Percentiles rank a stretch among this genome's conserved stretches.
Evolutionary conservation across 2,888 invertebrate species (phyloP).

Genomic region (Euphydryas editha): DNA sequence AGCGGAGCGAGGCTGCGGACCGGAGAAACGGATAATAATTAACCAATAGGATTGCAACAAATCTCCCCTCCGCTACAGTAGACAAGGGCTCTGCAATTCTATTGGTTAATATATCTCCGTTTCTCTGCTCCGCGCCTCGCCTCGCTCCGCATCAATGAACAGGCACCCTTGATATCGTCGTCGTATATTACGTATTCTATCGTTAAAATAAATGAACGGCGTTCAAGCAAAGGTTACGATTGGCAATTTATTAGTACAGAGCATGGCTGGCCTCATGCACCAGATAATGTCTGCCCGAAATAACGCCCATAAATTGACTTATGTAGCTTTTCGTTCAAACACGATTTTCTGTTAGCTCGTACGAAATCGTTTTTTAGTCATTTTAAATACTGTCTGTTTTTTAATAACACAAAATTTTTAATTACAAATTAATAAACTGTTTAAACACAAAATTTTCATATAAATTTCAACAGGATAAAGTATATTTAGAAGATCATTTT

Average conservation of each 20-base stretch:
- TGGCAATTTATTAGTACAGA: slow-evolving; percentile 68
- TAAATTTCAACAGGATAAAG: neutral
- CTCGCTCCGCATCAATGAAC: too few species aligned
- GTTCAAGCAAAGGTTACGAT: slow-evolving; percentile 65
- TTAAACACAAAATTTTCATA: neutral
- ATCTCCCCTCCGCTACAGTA: too few species aligned
- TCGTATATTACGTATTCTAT: slow-evolving; percentile 1
- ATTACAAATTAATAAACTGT: too few species aligned
- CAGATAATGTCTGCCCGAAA: slow-evolving; percentile 67
- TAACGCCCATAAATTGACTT: slow-evolving; percentile 72
- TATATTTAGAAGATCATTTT: neutral
- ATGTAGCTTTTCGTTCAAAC: slow-evolving; percentile 15
- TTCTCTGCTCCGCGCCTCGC: too few species aligned
- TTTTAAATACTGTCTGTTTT: neutral
- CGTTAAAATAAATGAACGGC: slow-evolving; percentile 22
- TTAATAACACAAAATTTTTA: neutral
- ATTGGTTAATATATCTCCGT: too few species aligned
- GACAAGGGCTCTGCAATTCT: too few species aligned
- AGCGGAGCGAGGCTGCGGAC: too few species aligned
- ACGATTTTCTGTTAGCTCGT: slow-evolving; percentile 16
- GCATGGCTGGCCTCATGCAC: slow-evolving; percentile 47
- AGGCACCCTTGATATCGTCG: slow-evolving; percentile 1
- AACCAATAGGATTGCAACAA: too few species aligned
- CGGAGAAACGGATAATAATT: too few species aligned
- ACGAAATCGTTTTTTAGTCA: neutral